These are phyloP conservation scores for Muscicapa comitata DNA, from an alignment of 2,797 vertebrate species.

Conservation along the genomic window DNA sequence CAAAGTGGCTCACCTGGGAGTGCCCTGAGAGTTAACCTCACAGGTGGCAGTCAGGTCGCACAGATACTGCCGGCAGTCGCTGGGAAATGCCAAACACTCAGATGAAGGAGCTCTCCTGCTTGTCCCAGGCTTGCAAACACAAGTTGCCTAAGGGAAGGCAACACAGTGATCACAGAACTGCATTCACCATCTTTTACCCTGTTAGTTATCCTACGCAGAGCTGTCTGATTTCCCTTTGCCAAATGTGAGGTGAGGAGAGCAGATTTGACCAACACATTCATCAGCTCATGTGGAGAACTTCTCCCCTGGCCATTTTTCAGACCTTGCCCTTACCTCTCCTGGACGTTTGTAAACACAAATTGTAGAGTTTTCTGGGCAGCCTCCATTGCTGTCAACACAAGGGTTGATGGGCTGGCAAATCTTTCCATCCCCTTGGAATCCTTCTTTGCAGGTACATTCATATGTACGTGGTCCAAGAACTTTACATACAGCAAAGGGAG, in stretches of 20 bases:
- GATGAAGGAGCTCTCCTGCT: conserved; percentile 10
- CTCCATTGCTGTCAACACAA: conserved; percentile 82
- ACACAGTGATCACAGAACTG: background rate
- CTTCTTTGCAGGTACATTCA: conserved; percentile 82
- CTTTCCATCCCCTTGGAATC: conserved; percentile 84
- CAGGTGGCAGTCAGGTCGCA: conserved; percentile 81
- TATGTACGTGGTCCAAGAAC: conserved; percentile 58
- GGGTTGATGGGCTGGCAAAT: conserved; percentile 85
- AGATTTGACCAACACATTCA: background rate
- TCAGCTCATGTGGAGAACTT: background rate
- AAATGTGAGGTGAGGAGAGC: background rate
- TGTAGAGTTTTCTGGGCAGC: conserved; percentile 84
- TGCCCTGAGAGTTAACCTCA: conserved; percentile 58
- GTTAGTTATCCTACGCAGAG: background rate
- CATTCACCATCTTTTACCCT: background rate
- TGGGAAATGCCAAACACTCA: conserved; percentile 72
- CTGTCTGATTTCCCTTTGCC: background rate
- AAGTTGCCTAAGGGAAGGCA: conserved; percentile 71
- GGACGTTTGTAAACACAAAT: conserved; percentile 78
- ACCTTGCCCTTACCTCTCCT: conserved; percentile 77
- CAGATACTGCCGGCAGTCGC: conserved; percentile 67
- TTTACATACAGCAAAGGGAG: conserved; percentile 76
- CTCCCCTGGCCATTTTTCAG: background rate
- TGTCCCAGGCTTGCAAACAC: conserved; percentile 83
- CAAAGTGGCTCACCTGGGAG: conserved; percentile 52